Conservation (phyloP, 2,797 vertebrate species). For the Triplophysa yarkandensis region DNA sequence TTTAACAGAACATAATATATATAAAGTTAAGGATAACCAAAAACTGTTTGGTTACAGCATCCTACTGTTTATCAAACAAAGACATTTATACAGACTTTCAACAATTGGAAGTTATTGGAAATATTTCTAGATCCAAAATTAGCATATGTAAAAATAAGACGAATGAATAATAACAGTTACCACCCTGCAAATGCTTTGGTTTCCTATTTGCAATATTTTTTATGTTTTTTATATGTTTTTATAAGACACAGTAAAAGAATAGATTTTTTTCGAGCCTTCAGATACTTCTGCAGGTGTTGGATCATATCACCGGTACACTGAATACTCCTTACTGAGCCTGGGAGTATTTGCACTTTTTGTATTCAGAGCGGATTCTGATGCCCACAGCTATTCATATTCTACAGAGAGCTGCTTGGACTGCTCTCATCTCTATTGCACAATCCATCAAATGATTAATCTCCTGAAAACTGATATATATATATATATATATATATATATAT, state of each 20-base stretch:
- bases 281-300: constrained; percentile 9
- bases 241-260: not conserved
- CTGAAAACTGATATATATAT: constrained; percentile 32
- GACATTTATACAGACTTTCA: too few relatives aligned
- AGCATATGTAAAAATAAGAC: too few relatives aligned
- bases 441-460: constrained; percentile 69
- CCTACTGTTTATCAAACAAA: too few relatives aligned
- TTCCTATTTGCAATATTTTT: not conserved
- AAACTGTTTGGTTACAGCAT: too few relatives aligned
- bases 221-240: too few relatives aligned
- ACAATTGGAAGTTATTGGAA: too few relatives aligned
- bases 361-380: constrained; percentile 42
- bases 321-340: constrained; percentile 58
- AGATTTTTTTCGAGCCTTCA: not conserved
- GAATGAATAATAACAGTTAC: too few relatives aligned
- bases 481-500: not conserved
- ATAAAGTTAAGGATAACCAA: too few relatives aligned
- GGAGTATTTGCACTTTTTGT: constrained; percentile 53
- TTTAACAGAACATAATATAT: too few relatives aligned
- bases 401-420: constrained; percentile 2
- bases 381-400: constrained; percentile 70
- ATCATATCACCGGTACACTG: constrained; percentile 34
- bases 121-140: too few relatives aligned
- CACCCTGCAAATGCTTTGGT: not conserved
- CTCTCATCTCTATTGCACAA: constrained; percentile 63